Conservation (phyloP, 2,113 vertebrate species). For the Sarotherodon lohbergeri region DNA sequence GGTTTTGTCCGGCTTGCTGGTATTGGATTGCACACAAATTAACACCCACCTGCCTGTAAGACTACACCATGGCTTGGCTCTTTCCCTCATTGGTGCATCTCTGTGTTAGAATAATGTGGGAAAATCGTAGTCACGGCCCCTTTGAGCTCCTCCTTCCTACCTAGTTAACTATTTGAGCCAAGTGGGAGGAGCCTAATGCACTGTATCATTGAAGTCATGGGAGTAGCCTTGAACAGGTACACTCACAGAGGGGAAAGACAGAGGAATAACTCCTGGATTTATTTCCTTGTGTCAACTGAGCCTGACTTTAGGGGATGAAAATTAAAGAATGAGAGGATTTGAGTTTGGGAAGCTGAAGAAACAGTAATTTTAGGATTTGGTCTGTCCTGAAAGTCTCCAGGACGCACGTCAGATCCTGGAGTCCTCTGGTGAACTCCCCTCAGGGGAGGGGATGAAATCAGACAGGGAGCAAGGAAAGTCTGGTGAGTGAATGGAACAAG, state of each 20-base stretch:
- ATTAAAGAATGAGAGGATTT: neutral
- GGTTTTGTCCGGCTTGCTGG: neutral
- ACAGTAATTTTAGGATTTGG: neutral
- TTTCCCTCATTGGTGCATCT: neutral
- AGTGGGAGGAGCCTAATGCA: constrained; percentile 30
- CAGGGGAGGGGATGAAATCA: constrained; percentile 64
- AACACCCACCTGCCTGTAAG: constrained; percentile 30
- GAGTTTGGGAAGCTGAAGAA: neutral
- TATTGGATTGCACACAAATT: constrained; percentile 4
- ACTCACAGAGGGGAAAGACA: constrained; percentile 11
- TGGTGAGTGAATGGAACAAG: constrained; percentile 69
- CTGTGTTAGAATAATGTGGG: constrained; percentile 54
- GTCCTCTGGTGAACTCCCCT: constrained; percentile 27
- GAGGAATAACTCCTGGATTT: neutral
- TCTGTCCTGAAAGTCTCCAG: neutral
- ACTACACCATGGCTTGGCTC: constrained; percentile 21
- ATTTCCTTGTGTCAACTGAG: constrained; percentile 35
- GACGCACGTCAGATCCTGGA: constrained; percentile 56
- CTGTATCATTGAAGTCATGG: constrained; percentile 34
- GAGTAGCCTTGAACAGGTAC: constrained; percentile 65
- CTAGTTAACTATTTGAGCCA: constrained; percentile 30
- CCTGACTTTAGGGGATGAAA: neutral
- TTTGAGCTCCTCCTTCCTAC: constrained; percentile 27
- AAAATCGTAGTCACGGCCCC: constrained; percentile 27
- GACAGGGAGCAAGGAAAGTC: constrained; percentile 71